phyloP scores from a whole-genome alignment of 2,888 invertebrate genomes.

The Agrypnus murinus region DNA sequence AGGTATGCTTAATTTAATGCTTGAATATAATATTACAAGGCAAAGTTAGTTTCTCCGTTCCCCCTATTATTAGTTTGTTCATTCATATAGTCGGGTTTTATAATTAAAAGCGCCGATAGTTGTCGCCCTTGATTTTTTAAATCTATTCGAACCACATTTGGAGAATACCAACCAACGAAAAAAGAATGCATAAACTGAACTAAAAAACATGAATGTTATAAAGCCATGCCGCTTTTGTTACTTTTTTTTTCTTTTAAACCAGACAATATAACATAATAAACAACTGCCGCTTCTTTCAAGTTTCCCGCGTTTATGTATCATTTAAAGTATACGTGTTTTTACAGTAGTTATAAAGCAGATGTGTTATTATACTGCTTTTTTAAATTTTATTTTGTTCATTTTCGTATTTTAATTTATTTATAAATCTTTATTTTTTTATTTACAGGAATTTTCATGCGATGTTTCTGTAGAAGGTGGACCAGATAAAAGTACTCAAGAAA shows the following conservation, averaged over 20 bases:
- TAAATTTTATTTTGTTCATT: neutral
- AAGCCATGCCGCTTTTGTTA: slow-evolving; percentile 23
- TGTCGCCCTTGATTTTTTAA: slow-evolving; percentile 35
- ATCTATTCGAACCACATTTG: slow-evolving; percentile 11
- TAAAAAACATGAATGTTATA: slow-evolving; percentile 10
- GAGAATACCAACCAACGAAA: slow-evolving; percentile 36
- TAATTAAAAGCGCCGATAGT: slow-evolving; percentile 37
- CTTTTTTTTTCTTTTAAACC: neutral
- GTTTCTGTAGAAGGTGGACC: slow-evolving; percentile 86
- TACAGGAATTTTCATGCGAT: slow-evolving; percentile 90
- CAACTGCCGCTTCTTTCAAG: slow-evolving; percentile 29
- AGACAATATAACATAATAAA: slow-evolving; percentile 32
- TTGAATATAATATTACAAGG: neutral
- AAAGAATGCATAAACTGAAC: slow-evolving; percentile 24
- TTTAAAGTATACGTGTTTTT: slow-evolving; percentile 25
- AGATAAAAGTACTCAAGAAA: slow-evolving; percentile 74
- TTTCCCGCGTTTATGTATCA: slow-evolving; percentile 29
- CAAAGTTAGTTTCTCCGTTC: neutral
- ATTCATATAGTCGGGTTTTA: slow-evolving; percentile 26
- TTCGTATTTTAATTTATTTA: slow-evolving; percentile 4
- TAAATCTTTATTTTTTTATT: slow-evolving; percentile 20
- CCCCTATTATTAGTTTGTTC: slow-evolving; percentile 30
- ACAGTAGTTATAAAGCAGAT: slow-evolving; percentile 24
- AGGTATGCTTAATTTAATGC: slow-evolving; percentile 11
- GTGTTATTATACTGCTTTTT: neutral